Evolutionary conservation across 2,888 invertebrate species (phyloP).

Genomic region (Diarsia brunnea): DNA sequence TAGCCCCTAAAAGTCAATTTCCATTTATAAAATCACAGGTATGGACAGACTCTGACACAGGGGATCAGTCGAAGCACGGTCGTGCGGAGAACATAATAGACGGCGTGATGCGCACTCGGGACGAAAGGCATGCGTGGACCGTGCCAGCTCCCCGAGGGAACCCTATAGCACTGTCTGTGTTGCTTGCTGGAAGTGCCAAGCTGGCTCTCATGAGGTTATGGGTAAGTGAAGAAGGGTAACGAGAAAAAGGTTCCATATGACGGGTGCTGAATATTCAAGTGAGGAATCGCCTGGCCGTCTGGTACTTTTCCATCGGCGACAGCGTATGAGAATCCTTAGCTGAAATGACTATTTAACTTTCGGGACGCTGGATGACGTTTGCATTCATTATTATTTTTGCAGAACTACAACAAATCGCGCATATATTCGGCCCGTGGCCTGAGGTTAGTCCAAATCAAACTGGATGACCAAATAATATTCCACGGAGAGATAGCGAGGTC

Average conservation of each 20-base stretch:
- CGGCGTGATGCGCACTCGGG: conserved; percentile 93
- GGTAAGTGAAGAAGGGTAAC: conserved; percentile 84
- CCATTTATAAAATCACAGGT: conserved; percentile 81
- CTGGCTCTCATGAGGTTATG: conserved; percentile 93
- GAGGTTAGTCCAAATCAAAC: conserved; percentile 92
- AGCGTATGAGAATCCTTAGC: not conserved
- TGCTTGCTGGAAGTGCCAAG: conserved; percentile 88
- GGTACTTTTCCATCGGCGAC: not conserved
- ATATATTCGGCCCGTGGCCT: conserved; percentile 96
- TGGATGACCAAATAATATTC: conserved; percentile 93
- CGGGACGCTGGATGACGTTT: not conserved
- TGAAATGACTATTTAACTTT: not conserved
- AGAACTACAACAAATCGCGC: conserved; percentile 97
- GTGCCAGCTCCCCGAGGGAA: conserved; percentile 91
- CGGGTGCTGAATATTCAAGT: not conserved
- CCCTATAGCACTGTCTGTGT: conserved; percentile 91
- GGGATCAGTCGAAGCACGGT: conserved; percentile 88
- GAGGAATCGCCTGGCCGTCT: not conserved
- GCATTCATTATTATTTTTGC: conserved; percentile 61
- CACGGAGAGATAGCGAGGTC: conserved; percentile 95
- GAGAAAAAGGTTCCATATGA: not conserved
- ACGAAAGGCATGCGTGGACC: conserved; percentile 95
- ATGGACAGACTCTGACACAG: conserved; percentile 91
- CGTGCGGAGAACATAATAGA: conserved; percentile 92
- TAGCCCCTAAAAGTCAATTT: not conserved